Evolutionary conservation across 2,888 invertebrate species (phyloP).

Genomic region (Xestia xanthographa): DNA sequence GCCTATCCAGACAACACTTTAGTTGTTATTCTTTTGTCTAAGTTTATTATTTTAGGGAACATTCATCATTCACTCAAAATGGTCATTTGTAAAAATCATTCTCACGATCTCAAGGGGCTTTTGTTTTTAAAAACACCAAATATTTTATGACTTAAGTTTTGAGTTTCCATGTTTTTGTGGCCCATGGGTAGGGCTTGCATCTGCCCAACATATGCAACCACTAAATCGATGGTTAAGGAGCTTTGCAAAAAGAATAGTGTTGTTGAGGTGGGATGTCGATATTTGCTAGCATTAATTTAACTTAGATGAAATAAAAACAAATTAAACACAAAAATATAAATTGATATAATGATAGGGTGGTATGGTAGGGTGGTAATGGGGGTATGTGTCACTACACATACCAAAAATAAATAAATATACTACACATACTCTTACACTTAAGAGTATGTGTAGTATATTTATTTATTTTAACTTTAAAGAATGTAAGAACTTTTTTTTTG

Average conservation of each 20-base stretch:
- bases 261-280: conserved; percentile 57
- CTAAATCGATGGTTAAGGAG: conserved; percentile 81
- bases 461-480: too few relatives aligned
- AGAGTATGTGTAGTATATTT: too few relatives aligned
- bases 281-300: not conserved
- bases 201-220: conserved; percentile 86
- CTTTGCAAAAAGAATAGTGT: conserved; percentile 82
- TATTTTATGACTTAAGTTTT: conserved; percentile 73
- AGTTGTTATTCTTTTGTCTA: conserved; percentile 25
- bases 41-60: not conserved
- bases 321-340: not conserved
- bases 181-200: conserved; percentile 79
- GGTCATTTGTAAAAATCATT: conserved; percentile 49
- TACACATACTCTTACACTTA: too few relatives aligned
- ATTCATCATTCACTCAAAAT: not conserved
- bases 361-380: too few relatives aligned
- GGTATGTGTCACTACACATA: too few relatives aligned
- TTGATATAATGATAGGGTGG: not conserved
- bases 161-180: conserved; percentile 75
- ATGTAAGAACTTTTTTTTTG: not conserved
- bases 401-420: too few relatives aligned
- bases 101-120: conserved; percentile 65
- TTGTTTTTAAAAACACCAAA: conserved; percentile 81
- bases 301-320: not conserved
- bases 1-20: not conserved